A percentile compares a stretch with the other conserved stretches of the same genome.
phyloP scores from a whole-genome alignment of 2,888 invertebrate genomes.

The Caenorhabditis afra region DNA sequence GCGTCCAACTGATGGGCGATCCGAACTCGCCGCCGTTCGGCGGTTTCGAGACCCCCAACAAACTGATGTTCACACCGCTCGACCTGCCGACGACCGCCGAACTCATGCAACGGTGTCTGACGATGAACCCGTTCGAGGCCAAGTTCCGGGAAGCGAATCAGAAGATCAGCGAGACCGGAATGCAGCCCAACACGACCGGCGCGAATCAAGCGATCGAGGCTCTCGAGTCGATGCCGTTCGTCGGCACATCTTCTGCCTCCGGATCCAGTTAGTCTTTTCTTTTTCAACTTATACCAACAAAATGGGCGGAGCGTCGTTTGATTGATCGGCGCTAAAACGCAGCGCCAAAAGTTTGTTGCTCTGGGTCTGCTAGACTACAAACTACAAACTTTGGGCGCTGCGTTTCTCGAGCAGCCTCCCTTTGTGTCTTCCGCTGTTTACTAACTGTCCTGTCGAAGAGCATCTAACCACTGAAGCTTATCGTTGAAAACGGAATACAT shows the following conservation, averaged over 20 bases:
- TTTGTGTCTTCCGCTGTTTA: too few relatives aligned
- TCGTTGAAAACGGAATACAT: too few relatives aligned
- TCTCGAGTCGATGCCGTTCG: slow-evolving; percentile 66
- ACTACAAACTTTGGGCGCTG: too few relatives aligned
- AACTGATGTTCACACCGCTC: slow-evolving; percentile 53
- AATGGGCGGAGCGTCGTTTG: too few relatives aligned
- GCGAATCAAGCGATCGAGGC: slow-evolving; percentile 59
- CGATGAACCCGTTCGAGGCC: slow-evolving; percentile 79
- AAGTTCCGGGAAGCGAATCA: slow-evolving; percentile 79
- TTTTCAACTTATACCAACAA: too few relatives aligned
- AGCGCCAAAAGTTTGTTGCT: too few relatives aligned
- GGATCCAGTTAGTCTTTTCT: slow-evolving; percentile 10
- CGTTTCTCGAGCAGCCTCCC: too few relatives aligned
- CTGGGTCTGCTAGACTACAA: too few relatives aligned
- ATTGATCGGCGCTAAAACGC: too few relatives aligned
- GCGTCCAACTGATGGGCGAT: slow-evolving; percentile 54
- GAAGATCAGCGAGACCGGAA: slow-evolving; percentile 63
- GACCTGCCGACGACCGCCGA: slow-evolving; percentile 79
- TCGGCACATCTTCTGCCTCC: slow-evolving; percentile 47
- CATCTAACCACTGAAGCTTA: too few relatives aligned
- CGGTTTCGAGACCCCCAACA: slow-evolving; percentile 56
- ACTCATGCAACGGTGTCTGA: slow-evolving; percentile 78
- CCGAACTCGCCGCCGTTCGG: slow-evolving; percentile 35
- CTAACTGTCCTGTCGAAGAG: too few relatives aligned
- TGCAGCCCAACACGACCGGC: slow-evolving; percentile 47